Evolutionary conservation across 2,797 vertebrate genomes (phyloP).

Genomic region (Alfaro cultratus): DNA sequence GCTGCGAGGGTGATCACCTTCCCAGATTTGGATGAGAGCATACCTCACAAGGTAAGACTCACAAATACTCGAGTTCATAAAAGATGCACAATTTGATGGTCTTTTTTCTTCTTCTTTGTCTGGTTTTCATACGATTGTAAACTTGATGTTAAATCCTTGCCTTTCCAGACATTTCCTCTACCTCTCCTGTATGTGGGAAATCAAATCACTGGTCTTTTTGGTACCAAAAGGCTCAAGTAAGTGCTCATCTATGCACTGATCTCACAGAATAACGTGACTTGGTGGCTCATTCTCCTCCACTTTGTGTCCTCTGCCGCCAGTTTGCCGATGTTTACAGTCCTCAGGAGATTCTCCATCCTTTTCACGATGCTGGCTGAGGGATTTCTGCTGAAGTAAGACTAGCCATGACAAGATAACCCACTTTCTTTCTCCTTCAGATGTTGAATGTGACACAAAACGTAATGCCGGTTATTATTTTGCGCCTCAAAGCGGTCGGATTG

Average conservation of each 20-base stretch:
- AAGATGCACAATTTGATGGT: not conserved
- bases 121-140: not conserved
- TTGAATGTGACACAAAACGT: not conserved
- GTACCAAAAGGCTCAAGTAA: slow-evolving; percentile 96
- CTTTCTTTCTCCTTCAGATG: slow-evolving; percentile 7
- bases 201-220: slow-evolving; percentile 96
- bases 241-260: slow-evolving; percentile 20
- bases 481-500: slow-evolving; percentile 25
- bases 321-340: slow-evolving; percentile 98
- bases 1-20: slow-evolving; percentile 89
- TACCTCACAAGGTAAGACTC: slow-evolving; percentile 87
- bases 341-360: slow-evolving; percentile 95
- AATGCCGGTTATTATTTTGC: slow-evolving; percentile 7
- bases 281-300: not conserved
- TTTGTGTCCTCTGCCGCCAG: slow-evolving; percentile 71
- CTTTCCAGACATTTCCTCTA: slow-evolving; percentile 93
- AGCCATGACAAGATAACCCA: slow-evolving; percentile 3
- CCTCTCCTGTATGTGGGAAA: slow-evolving; percentile 97
- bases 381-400: slow-evolving; percentile 91
- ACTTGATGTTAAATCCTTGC: not conserved
- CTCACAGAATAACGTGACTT: not conserved
- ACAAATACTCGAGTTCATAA: not conserved
- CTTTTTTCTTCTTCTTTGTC: not conserved
- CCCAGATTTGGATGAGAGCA: slow-evolving; percentile 88
- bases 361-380: slow-evolving; percentile 97